A percentile compares a stretch with the other conserved stretches of the same genome.
These are phyloP conservation scores for Oncorhynchus nerka DNA, from an alignment of 2,113 vertebrate genomes.

Conservation along the genomic window DNA sequence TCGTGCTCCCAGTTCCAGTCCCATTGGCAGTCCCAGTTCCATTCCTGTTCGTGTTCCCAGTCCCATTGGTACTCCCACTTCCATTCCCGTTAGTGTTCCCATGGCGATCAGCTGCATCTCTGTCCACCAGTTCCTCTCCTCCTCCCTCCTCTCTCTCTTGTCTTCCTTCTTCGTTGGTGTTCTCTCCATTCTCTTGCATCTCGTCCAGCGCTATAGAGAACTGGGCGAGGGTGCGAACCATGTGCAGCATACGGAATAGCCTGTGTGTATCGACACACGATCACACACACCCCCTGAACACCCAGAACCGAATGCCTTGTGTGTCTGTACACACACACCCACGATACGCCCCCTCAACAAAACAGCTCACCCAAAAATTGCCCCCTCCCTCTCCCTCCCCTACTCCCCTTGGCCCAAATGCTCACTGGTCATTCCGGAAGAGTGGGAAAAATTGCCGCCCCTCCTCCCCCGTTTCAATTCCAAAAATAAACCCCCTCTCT, in stretches of 20 bases:
- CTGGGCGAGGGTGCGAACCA: slow-evolving; percentile 96
- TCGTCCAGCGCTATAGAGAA: slow-evolving; percentile 98
- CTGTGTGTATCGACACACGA: slow-evolving; percentile 12
- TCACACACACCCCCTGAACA: slow-evolving; percentile 12
- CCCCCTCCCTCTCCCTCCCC: too few relatives aligned
- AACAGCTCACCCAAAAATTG: not conserved
- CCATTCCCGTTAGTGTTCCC: slow-evolving; percentile 48
- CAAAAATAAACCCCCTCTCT: too few relatives aligned
- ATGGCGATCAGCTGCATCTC: slow-evolving; percentile 50
- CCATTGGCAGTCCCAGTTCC: slow-evolving; percentile 36
- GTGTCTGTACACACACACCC: slow-evolving; percentile 9
- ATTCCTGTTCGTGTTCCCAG: not conserved
- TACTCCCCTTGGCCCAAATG: not conserved
- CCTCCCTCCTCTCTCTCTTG: slow-evolving; percentile 49
- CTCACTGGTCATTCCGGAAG: not conserved
- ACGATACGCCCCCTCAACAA: not conserved
- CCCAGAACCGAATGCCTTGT: not conserved
- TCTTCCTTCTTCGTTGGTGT: slow-evolving; percentile 70
- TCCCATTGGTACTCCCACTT: slow-evolving; percentile 35
- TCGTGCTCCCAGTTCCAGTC: slow-evolving; percentile 3
- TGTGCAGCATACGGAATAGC: slow-evolving; percentile 89
- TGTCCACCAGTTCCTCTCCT: slow-evolving; percentile 48
- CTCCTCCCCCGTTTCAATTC: not conserved
- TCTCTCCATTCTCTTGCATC: slow-evolving; percentile 88
- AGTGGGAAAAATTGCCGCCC: not conserved